Evolutionary conservation across 2,797 vertebrate genomes (phyloP).

Genomic region (Halcyon chelicuti): DNA sequence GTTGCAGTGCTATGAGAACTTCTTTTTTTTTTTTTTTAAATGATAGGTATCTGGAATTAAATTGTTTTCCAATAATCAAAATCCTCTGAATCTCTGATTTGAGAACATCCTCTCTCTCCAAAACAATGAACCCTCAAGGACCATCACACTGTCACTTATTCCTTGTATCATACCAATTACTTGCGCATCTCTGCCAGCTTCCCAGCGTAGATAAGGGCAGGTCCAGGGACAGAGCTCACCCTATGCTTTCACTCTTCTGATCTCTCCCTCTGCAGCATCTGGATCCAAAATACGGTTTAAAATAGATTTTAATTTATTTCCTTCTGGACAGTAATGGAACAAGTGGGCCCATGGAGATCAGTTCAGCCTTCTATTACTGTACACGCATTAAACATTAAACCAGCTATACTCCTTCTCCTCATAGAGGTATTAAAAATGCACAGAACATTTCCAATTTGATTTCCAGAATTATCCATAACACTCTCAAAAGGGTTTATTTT

Average conservation of each 20-base stretch:
- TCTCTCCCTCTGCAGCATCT: background rate
- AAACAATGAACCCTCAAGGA: too few relatives aligned
- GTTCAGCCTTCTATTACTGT: slow-evolving; percentile 60
- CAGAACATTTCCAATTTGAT: slow-evolving; percentile 70
- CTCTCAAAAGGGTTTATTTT: slow-evolving; percentile 53
- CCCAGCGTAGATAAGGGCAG: background rate
- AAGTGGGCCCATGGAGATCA: slow-evolving; percentile 23
- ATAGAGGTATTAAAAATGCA: slow-evolving; percentile 74
- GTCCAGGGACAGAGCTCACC: background rate
- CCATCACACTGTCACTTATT: background rate
- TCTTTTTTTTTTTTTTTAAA: background rate
- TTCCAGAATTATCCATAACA: slow-evolving; percentile 46
- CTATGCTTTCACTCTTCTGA: background rate
- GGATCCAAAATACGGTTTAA: slow-evolving; percentile 35
- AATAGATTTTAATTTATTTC: slow-evolving; percentile 73
- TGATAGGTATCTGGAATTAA: background rate
- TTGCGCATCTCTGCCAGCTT: background rate
- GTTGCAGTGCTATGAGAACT: background rate
- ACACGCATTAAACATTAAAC: slow-evolving; percentile 76
- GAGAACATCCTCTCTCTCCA: background rate
- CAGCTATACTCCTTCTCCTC: slow-evolving; percentile 34
- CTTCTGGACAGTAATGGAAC: slow-evolving; percentile 46
- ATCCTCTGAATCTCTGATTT: background rate
- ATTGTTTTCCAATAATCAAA: background rate
- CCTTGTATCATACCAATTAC: background rate